Base-by-base conservation (phyloP, 2,797 vertebrate species). In the Thaleichthys pacificus region DNA sequence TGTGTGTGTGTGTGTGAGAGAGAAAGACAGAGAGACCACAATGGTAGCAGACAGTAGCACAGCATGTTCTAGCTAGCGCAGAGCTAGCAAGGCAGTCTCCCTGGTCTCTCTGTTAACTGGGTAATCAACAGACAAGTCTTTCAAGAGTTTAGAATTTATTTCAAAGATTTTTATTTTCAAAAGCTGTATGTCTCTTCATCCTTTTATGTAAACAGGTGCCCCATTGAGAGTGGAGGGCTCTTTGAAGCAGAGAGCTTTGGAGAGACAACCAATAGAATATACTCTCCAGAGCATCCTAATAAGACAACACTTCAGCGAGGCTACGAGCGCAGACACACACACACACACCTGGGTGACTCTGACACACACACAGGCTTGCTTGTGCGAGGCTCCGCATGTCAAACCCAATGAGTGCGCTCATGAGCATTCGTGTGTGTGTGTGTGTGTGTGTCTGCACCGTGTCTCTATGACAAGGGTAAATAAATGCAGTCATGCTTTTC, bases 281-380 rank as follows among this genome's bases (percentile, higher is more conserved):
- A 79, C 79, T 88, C 77, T 89, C 88, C 89, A 90, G 88, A 84
- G 83, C 83, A 86, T 89, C 89, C 89, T 89, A 88, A 89, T 86
- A 78, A 87, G 88, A 90, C 87, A 89, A 81, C 84, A 86, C 88
- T 91, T 91, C 89, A 90, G 84, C 81, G 88, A 80, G 11, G 82
- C 85, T 86, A 90, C 87, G 85, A 91, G 88, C 84, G 83, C 89
- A 86, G 88, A 86, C 83, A 86, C 73, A 86, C 86, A 82, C 85
- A 88, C 88, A 88, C 82, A 80, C 90, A 89, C 86, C 88, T 89
- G 86, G 84, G 84, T 87, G 84, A 85, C 86, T 88, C 86, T 87
- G 87, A 90, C 87, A 91, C 87, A 84, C 32, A 35, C 32, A 35
- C 32, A 35, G 32, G 32, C 32, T 35, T 83, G 83, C 84, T 83